These are phyloP conservation scores for Amphipyra tragopoginis DNA, from an alignment of 2,888 invertebrate genomes.

Conservation along the genomic window DNA sequence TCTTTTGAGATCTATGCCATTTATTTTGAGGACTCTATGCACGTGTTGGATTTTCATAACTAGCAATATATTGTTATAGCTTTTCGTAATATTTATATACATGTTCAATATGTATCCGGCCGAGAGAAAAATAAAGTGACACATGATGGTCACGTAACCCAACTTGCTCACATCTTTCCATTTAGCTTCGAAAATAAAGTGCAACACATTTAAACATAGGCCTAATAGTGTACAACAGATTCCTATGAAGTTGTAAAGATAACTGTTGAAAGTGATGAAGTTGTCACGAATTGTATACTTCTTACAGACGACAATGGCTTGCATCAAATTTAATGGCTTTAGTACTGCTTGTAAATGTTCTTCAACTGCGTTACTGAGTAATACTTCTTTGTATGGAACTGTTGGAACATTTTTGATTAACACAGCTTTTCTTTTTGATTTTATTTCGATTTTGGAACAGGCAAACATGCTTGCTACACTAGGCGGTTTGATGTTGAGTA, in stretches of 20 bases:
- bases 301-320: background rate
- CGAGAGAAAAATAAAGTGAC: background rate
- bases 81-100: constrained; percentile 9
- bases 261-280: constrained; percentile 1
- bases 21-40: constrained; percentile 6
- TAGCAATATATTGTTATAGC: constrained; percentile 2
- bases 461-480: too few relatives aligned
- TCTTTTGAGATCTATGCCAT: background rate
- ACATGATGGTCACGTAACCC: background rate
- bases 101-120: background rate
- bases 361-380: background rate
- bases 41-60: constrained; percentile 9
- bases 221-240: background rate
- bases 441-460: background rate
- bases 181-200: background rate
- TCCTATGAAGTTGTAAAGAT: background rate
- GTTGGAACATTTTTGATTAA: background rate
- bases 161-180: background rate
- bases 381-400: background rate
- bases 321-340: background rate
- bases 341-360: constrained; percentile 3
- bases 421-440: background rate
- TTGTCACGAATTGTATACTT: constrained; percentile 3
- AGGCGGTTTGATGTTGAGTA: too few relatives aligned
- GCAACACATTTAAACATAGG: background rate